A percentile compares a stretch with the other conserved stretches of the same genome.
Evolutionary conservation across 2,797 vertebrate genomes (phyloP).

Genomic region (Sciaenops ocellatus): DNA sequence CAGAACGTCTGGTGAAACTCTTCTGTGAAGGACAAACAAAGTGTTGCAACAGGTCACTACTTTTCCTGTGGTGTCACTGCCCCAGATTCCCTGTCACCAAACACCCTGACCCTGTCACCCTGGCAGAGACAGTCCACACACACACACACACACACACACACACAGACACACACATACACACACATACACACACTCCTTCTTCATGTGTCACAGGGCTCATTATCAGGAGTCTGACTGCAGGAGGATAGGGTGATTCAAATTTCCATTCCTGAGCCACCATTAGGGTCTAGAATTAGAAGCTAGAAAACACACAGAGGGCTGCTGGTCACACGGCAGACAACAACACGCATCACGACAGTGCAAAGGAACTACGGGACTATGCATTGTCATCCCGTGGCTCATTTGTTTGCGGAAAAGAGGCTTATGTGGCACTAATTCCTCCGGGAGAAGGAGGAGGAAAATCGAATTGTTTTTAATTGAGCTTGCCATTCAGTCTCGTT

Average conservation of each 20-base stretch:
- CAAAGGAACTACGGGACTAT: not conserved
- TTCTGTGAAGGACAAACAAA: conserved; percentile 68
- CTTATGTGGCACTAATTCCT: conserved; percentile 66
- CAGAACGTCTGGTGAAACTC: not conserved
- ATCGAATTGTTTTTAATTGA: conserved; percentile 64
- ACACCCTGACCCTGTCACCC: conserved; percentile 78
- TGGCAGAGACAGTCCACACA: conserved; percentile 53
- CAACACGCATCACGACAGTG: conserved; percentile 27
- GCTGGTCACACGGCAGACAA: conserved; percentile 56
- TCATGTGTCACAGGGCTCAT: conserved; percentile 80
- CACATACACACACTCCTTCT: conserved; percentile 51
- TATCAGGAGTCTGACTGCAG: conserved; percentile 72
- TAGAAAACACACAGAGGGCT: conserved; percentile 65
- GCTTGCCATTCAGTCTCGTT: conserved; percentile 41
- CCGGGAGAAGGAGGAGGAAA: conserved; percentile 51
- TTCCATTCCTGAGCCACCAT: conserved; percentile 79
- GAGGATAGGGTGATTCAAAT: conserved; percentile 77
- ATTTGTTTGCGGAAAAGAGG: conserved; percentile 63
- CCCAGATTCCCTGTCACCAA: conserved; percentile 80
- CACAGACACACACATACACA: conserved; percentile 20
- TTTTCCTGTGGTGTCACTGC: conserved; percentile 60
- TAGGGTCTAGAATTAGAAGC: conserved; percentile 78
- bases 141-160: conserved; percentile 30
- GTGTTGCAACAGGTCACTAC: conserved; percentile 52
- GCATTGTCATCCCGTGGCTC: conserved; percentile 31